phyloP scores from a whole-genome alignment of 2,113 vertebrate species.

The Narcine bancroftii region DNA sequence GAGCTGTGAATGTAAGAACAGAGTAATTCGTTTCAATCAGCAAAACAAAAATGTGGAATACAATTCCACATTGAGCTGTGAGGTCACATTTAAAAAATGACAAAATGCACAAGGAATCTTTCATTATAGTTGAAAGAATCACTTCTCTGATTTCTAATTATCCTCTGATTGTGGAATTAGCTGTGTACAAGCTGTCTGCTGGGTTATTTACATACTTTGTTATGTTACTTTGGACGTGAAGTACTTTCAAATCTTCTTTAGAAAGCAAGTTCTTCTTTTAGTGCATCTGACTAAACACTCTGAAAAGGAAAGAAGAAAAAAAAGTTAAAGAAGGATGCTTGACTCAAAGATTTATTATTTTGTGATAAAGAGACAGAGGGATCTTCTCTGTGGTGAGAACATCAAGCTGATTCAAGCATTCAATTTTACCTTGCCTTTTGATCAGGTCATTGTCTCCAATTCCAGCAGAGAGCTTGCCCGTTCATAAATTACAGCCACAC shows the following conservation, averaged over 20 bases:
- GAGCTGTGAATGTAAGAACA: no score
- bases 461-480: not conserved
- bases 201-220: not conserved
- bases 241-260: not conserved
- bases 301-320: not conserved
- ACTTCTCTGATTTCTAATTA: not conserved
- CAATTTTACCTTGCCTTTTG: not conserved
- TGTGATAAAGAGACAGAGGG: not conserved
- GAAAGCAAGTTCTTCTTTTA: not conserved
- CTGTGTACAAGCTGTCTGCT: not conserved
- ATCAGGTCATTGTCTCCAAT: not conserved
- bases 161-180: not conserved
- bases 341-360: not conserved
- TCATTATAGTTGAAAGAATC: not conserved
- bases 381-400: not conserved
- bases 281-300: not conserved
- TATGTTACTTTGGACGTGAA: not conserved
- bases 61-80: not conserved
- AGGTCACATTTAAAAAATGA: not conserved
- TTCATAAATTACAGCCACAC: not conserved
- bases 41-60: not conserved
- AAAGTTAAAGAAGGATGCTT: not conserved
- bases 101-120: not conserved
- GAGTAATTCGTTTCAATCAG: not conserved
- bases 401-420: not conserved